Base-by-base conservation (phyloP, 2,113 vertebrate species). In the Pandion haliaetus region DNA sequence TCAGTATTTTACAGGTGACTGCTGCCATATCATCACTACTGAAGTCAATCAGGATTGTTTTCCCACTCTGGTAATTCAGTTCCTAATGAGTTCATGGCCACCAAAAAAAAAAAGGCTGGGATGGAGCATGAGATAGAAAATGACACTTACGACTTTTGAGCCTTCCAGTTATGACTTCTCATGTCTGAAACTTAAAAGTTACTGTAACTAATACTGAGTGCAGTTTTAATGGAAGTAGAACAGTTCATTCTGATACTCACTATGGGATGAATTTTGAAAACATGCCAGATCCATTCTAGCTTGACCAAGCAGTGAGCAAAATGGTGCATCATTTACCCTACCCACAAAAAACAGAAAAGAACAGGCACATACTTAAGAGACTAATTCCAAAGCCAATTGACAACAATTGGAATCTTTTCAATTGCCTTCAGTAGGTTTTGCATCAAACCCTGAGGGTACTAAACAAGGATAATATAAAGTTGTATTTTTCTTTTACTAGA, bases 1-100 rank as follows among this genome's bases (percentile, higher is more conserved):
- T 73, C 57, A 65, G 44, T 65, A 70, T 87, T 95, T 95, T 89
- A 95, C 72, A 94, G 83, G 94, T 95, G 93, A 87, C 40, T 96
- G 81, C 61, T 94, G 42, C 58, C 2, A 4, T 72, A 81, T 79
- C 36, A 69, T 92, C 72, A 57, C 50, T 83, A 62, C 2, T 82
- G 45, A 80, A 94, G 74, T 89, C 66, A 82, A 70, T 89, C 70
- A 80, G 36, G 59, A 61, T 58, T 87, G 73, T 92, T 95, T 92
- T 85, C 86, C 45, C 49, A 61, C 52, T 91, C 49, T 10, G 9
- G 40, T 74, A 86, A 91, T 92, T 92, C 31, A 78, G 16, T 61
- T 92, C 44, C 84, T 95, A 91, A 95, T 95, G 81, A 92, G 70
- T 91, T 94, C 77, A 79, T 62, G 77, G 49, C 40, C 57, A 89